phyloP scores from a whole-genome alignment of 1,140 invertebrate genomes.

The Drosophila erecta region DNA sequence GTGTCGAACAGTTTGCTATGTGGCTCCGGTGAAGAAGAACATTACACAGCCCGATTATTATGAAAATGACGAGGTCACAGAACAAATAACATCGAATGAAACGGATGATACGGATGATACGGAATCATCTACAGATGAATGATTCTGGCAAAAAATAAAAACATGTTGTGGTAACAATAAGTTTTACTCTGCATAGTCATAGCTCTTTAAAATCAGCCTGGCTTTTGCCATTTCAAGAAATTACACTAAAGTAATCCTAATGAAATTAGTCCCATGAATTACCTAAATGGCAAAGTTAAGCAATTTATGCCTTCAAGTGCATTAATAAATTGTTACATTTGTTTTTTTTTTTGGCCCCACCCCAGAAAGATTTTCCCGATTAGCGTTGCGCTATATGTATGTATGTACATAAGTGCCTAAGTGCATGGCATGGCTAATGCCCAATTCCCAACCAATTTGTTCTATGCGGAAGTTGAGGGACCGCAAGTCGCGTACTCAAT shows the following conservation, averaged over 20 bases:
- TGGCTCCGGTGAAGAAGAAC: background rate
- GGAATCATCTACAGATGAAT: too few relatives aligned
- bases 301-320: background rate
- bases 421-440: constrained; percentile 29
- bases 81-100: too few relatives aligned
- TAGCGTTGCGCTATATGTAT: constrained; percentile 16
- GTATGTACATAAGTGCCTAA: background rate
- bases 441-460: constrained; percentile 42
- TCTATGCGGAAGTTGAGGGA: constrained; percentile 63
- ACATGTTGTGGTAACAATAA: background rate
- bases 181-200: background rate
- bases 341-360: background rate
- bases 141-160: background rate
- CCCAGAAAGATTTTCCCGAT: background rate
- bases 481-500: constrained; percentile 55
- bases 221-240: background rate
- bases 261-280: background rate
- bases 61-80: background rate
- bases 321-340: constrained; percentile 8
- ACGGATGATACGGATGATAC: too few relatives aligned
- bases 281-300: background rate
- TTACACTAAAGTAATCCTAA: background rate
- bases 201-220: background rate
- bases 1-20: constrained; percentile 11
- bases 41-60: background rate